Evolutionary conservation across 1,140 invertebrate species (phyloP).

Genomic region (Aradophagus sp.): DNA sequence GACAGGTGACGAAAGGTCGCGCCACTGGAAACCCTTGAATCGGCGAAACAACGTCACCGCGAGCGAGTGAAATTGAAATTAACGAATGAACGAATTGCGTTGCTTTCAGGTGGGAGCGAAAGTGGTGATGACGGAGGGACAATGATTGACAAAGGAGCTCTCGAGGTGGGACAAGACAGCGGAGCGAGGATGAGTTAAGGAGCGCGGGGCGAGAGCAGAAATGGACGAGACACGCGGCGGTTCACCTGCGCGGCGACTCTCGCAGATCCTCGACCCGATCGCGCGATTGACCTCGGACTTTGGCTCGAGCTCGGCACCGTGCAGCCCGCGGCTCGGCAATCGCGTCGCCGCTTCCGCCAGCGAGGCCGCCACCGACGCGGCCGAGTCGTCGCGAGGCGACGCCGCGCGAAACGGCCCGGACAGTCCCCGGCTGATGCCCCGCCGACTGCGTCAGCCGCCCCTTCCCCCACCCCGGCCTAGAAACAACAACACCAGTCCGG

Average conservation of each 20-base stretch:
- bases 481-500: constrained; percentile 58
- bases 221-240: constrained; percentile 59
- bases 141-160: background rate
- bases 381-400: constrained; percentile 39
- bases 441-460: constrained; percentile 77
- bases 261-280: constrained; percentile 86
- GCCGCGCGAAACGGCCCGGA: constrained; percentile 73
- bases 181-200: background rate
- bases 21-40: too few species aligned
- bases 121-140: background rate
- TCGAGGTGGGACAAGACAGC: background rate
- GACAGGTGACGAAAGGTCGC: too few species aligned
- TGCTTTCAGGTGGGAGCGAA: background rate
- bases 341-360: constrained; percentile 44
- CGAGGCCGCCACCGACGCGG: constrained; percentile 36
- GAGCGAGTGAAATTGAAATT: too few species aligned
- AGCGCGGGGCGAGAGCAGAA: constrained; percentile 25
- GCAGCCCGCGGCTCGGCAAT: constrained; percentile 67
- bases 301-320: constrained; percentile 75
- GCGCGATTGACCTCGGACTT: constrained; percentile 78
- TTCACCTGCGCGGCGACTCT: constrained; percentile 79
- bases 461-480: constrained; percentile 72
- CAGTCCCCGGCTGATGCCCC: constrained; percentile 81
- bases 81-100: too few species aligned
- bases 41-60: too few species aligned